phyloP scores from a whole-genome alignment of 1,140 invertebrate species.

The Teleopsis dalmanni region DNA sequence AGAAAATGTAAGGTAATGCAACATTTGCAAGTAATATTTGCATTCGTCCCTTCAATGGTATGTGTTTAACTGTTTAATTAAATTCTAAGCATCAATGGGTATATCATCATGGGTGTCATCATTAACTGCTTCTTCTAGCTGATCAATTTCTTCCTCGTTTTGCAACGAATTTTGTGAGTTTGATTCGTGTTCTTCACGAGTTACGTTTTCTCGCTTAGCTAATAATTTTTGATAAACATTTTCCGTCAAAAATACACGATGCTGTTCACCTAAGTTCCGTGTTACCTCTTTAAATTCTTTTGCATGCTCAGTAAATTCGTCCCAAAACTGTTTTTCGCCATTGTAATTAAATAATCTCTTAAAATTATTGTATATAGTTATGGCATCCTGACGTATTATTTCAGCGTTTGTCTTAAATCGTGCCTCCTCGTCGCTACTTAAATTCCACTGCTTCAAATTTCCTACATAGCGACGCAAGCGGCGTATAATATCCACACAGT shows the following conservation, averaged over 20 bases:
- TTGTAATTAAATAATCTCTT: conserved; percentile 49
- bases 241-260: conserved; percentile 11
- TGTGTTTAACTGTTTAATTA: too few species aligned
- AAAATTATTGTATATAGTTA: conserved; percentile 56
- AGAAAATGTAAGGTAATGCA: too few species aligned
- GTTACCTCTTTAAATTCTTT: conserved; percentile 51
- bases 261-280: conserved; percentile 48
- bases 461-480: conserved; percentile 65
- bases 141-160: neutral
- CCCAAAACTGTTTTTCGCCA: conserved; percentile 51
- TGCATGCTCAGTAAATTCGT: conserved; percentile 51
- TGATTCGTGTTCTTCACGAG: too few species aligned
- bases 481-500: conserved; percentile 69
- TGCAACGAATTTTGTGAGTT: too few species aligned
- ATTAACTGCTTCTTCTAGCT: neutral
- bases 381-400: conserved; percentile 58
- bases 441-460: conserved; percentile 63
- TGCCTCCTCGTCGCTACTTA: conserved; percentile 53
- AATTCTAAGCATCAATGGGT: neutral
- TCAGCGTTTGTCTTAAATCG: conserved; percentile 59
- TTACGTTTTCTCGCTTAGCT: conserved; percentile 11
- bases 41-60: too few species aligned
- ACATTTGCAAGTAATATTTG: too few species aligned
- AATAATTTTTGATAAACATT: conserved; percentile 7
- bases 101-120: neutral